These are phyloP conservation scores for Amblyopsis hoosieri DNA, from an alignment of 2,797 vertebrate genomes.

Conservation along the genomic window DNA sequence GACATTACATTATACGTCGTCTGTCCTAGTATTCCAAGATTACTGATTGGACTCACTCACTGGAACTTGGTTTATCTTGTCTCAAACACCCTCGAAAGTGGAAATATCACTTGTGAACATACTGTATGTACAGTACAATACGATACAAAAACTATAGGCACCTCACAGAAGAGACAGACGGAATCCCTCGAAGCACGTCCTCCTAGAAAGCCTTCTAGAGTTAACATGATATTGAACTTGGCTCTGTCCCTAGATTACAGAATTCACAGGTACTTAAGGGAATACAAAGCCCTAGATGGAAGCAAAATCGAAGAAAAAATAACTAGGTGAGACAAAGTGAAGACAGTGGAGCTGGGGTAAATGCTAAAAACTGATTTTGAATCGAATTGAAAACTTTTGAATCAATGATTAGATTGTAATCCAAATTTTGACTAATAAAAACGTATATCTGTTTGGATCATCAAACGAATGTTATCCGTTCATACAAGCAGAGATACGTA, in stretches of 20 bases:
- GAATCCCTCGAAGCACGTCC: background rate
- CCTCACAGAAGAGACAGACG: background rate
- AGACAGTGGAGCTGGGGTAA: background rate
- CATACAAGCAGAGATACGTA: slow-evolving; percentile 19
- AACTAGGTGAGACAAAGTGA: background rate
- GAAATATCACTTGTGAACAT: too few species aligned
- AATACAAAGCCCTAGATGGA: slow-evolving; percentile 3
- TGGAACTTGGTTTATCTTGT: too few species aligned
- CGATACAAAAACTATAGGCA: too few species aligned
- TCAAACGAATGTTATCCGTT: background rate
- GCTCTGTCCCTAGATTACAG: background rate
- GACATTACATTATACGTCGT: too few species aligned
- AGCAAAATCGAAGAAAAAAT: background rate
- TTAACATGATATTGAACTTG: slow-evolving; percentile 8
- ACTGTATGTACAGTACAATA: too few species aligned
- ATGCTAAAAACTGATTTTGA: slow-evolving; percentile 22
- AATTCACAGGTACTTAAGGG: slow-evolving; percentile 12
- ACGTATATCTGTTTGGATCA: too few species aligned
- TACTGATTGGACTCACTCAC: too few species aligned
- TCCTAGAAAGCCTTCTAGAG: slow-evolving; percentile 10
- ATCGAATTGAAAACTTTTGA: too few species aligned
- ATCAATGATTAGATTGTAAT: too few species aligned
- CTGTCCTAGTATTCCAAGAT: too few species aligned
- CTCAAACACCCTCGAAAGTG: too few species aligned
- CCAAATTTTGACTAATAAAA: too few species aligned